A percentile compares a stretch with the other conserved stretches of the same genome.
Evolutionary conservation across 2,113 vertebrate genomes (phyloP).

Genomic region (Psephotus haematonotus): DNA sequence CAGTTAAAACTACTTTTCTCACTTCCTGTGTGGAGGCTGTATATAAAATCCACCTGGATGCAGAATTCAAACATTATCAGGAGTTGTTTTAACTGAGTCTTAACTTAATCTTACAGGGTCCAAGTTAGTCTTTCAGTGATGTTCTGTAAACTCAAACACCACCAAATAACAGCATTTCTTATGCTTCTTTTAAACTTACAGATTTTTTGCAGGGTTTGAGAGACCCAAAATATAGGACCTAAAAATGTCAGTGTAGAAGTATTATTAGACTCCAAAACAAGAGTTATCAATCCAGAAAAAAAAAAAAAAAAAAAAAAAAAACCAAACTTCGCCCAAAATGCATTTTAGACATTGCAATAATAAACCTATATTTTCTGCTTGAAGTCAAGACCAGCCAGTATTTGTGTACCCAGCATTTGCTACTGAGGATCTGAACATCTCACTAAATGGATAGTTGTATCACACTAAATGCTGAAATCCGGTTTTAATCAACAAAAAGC

Average conservation of each 20-base stretch:
- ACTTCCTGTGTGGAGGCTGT: neutral
- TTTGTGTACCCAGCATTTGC: neutral
- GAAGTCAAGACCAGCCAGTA: neutral
- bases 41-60: neutral
- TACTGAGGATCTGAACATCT: neutral
- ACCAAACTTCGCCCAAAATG: neutral
- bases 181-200: neutral
- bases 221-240: neutral
- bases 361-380: neutral
- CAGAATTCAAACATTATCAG: neutral
- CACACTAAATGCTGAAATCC: neutral
- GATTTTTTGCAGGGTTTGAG: neutral
- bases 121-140: neutral
- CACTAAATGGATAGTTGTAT: neutral
- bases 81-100: neutral
- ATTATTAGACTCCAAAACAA: neutral
- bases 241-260: rapidly evolving
- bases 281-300: neutral
- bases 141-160: neutral
- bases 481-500: neutral
- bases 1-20: neutral
- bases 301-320: neutral
- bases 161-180: neutral
- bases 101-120: neutral
- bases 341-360: neutral